These are phyloP conservation scores for Crepidodera aurea DNA, from an alignment of 2,888 invertebrate genomes.

Conservation along the genomic window DNA sequence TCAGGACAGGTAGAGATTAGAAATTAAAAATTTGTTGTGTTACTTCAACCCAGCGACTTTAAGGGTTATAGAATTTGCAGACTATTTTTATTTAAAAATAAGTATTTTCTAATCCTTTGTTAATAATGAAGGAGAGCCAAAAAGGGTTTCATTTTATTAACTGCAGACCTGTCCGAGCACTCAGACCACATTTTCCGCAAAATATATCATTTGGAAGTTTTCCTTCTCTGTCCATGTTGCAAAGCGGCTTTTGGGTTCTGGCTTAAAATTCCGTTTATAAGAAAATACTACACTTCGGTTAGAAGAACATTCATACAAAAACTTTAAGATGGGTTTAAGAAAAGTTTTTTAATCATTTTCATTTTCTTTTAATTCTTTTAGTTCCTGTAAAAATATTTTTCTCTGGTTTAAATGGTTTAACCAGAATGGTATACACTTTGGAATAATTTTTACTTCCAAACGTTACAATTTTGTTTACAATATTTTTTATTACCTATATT, in stretches of 20 bases:
- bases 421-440: not conserved
- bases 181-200: not conserved
- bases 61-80: too few species aligned
- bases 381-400: constrained; percentile 10
- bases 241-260: constrained; percentile 13
- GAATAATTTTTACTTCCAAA: not conserved
- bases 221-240: constrained; percentile 17
- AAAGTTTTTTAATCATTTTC: constrained; percentile 20
- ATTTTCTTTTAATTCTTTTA: constrained; percentile 10
- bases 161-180: not conserved
- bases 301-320: constrained; percentile 24
- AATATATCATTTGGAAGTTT: constrained; percentile 19
- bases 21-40: too few species aligned
- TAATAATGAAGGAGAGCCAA: too few species aligned
- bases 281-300: constrained; percentile 22
- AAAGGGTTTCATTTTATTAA: not conserved
- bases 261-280: constrained; percentile 1
- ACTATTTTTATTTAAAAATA: too few species aligned
- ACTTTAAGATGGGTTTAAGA: constrained; percentile 13
- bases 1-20: too few species aligned
- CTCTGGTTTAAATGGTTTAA: not conserved
- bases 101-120: too few species aligned
- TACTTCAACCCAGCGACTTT: too few species aligned
- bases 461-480: too few species aligned
- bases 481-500: too few species aligned